phyloP scores from a whole-genome alignment of 2,113 vertebrate species.

The Ictidomys tridecemlineatus region DNA sequence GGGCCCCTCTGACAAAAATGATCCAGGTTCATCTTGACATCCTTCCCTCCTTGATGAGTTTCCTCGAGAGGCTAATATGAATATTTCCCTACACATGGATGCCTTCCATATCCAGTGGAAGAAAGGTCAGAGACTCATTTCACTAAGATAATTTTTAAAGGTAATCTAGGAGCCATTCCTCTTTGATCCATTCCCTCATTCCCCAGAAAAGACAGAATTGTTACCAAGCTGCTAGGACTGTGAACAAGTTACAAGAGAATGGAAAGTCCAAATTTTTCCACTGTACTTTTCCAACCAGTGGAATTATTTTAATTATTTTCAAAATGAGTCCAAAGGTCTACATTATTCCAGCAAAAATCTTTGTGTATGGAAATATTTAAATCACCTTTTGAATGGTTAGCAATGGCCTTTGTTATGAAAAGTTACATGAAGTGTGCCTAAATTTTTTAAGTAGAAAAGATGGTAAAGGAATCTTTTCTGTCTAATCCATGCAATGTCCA shows the following conservation, averaged over 20 bases:
- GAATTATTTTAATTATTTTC: constrained; percentile 35
- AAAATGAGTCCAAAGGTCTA: constrained; percentile 7
- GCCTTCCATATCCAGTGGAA: too few relatives aligned
- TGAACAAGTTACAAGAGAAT: not conserved
- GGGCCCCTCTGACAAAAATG: not conserved
- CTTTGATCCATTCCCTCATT: not conserved
- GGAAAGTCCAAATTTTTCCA: not conserved
- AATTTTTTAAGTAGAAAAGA: not conserved
- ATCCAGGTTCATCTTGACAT: not conserved
- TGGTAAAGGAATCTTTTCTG: not conserved
- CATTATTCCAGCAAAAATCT: not conserved
- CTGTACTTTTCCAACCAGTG: not conserved
- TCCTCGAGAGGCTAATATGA: not conserved
- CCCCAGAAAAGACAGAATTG: not conserved
- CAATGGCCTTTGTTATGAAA: not conserved
- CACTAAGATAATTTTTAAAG: not conserved
- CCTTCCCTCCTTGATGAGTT: not conserved
- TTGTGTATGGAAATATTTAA: constrained; percentile 14
- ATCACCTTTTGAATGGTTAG: not conserved
- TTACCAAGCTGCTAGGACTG: not conserved
- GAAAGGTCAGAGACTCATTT: not conserved
- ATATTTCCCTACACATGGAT: not conserved
- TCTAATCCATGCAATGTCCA: not conserved
- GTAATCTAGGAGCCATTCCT: not conserved
- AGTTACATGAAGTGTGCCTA: not conserved